Base-by-base conservation (phyloP, 2,888 invertebrate genomes). In the Agrotis ipsilon region DNA sequence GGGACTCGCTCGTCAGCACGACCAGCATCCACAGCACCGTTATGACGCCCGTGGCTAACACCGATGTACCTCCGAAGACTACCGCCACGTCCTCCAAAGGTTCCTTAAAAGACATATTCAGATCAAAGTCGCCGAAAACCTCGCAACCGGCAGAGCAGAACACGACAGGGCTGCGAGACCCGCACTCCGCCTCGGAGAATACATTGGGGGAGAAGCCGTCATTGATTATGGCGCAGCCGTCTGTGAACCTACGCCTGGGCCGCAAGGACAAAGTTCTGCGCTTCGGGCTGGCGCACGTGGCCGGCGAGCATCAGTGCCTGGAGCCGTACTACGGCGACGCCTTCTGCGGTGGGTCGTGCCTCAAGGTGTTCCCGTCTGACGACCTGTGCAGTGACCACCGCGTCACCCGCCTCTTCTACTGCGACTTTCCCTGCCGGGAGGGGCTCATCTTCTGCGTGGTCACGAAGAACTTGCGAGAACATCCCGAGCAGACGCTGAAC, bases 261-360 rank as follows among this genome's bases (percentile, higher is more conserved):
- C 70, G 80, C 7, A 43, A 64, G 3, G 72, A 69, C 11, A 39
- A 39, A 1, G 83, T 81, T 51, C 80, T 75, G 13, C 89, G 89
- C 3, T 87, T 85, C 70, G 85, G 79, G 3, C 81, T 95, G 43
- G 90, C 88, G 0, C 76, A 70, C 54, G 87, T 93, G 48, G 76
- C 87, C 1, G 86, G 85, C 0, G 96, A 95, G 78, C 74, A 76
- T 7, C 90, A 90, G 60, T 96, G 96, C 68, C 80, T 95, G 16
- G 89, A 93, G 79, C 77, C 88, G 45, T 91, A 90, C 82, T 92
- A 90, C 51, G 91, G 91, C 0, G 96, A 96, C 75, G 94, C 94
- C 76, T 97, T 96, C 86, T 91, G 87, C 27, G 97, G 97, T 19
- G 97, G 97, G 32, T 92, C 94, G 1, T 96, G 96, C 52, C 86